These are phyloP conservation scores for Parauchenoglanis punctatus DNA, from an alignment of 2,797 vertebrate species.

Conservation along the genomic window DNA sequence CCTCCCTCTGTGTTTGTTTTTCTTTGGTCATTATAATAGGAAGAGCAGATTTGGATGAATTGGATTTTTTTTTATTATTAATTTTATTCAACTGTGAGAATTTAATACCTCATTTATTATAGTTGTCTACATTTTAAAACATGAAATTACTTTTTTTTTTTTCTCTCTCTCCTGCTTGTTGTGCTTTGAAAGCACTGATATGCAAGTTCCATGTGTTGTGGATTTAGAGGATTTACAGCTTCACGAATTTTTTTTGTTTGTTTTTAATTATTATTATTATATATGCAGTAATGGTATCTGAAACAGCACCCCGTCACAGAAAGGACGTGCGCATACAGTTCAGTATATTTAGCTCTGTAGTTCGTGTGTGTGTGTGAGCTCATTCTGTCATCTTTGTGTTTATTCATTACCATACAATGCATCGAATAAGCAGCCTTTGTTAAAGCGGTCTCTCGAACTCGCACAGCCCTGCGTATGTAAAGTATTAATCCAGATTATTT, in stretches of 20 bases:
- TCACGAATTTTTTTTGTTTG: background rate
- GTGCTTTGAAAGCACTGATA: slow-evolving; percentile 3
- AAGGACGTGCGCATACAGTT: background rate
- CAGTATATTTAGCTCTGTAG: background rate
- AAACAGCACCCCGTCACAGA: background rate
- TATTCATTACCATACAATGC: background rate
- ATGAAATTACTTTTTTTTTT: background rate
- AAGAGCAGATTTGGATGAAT: background rate
- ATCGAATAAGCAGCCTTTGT: background rate
- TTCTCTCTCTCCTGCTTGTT: background rate
- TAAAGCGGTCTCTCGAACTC: background rate
- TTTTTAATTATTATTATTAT: background rate
- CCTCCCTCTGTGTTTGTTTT: background rate
- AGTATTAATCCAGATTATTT: slow-evolving; percentile 10
- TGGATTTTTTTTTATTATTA: background rate
- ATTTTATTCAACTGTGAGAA: background rate
- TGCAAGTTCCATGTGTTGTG: background rate
- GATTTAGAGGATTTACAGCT: background rate
- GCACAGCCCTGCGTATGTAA: background rate
- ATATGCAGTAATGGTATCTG: background rate
- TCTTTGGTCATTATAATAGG: background rate
- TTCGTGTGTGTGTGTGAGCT: background rate
- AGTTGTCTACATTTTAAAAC: background rate
- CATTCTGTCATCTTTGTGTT: background rate
- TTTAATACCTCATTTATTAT: slow-evolving; percentile 22